Conservation (phyloP, 64 coral and sea anemone species). For the Pocillopora damicornis region DNA sequence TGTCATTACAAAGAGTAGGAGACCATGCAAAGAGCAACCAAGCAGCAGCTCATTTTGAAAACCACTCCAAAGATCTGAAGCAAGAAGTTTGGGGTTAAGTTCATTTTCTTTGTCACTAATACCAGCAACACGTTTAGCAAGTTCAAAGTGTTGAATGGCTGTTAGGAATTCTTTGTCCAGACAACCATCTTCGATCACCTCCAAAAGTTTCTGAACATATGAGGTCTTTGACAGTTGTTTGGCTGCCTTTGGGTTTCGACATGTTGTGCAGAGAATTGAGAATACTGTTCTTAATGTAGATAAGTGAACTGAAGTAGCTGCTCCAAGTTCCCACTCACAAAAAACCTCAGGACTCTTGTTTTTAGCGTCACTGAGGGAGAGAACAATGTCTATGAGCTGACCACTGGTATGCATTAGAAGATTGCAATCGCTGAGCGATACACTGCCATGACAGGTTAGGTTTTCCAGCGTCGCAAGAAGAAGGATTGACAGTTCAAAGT, state of each 20-base stretch:
- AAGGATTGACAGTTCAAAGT: constrained; percentile 61
- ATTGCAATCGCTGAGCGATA: constrained; percentile 18
- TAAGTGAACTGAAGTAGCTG: constrained; percentile 44
- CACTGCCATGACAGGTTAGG: constrained; percentile 48
- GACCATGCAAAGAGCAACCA: constrained; percentile 33
- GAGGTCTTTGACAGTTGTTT: constrained; percentile 66
- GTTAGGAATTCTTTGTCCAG: constrained; percentile 27
- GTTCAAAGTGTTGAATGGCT: neutral
- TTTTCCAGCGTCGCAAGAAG: constrained; percentile 72
- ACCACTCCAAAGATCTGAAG: constrained; percentile 33
- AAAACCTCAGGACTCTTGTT: neutral
- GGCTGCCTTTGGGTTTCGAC: constrained; percentile 55
- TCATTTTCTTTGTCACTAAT: neutral
- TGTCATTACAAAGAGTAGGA: constrained; percentile 60
- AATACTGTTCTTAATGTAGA: constrained; percentile 53
- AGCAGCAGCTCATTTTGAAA: constrained; percentile 65
- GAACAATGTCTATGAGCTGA: constrained; percentile 64
- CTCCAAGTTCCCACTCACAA: constrained; percentile 52
- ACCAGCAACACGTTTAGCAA: neutral
- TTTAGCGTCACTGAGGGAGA: constrained; percentile 23
- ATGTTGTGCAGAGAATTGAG: constrained; percentile 52
- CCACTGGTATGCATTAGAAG: constrained; percentile 45
- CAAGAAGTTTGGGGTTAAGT: neutral
- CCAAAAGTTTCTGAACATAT: constrained; percentile 51
- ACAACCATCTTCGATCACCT: constrained; percentile 26